These are phyloP conservation scores for Drosophila maculinotata DNA, from an alignment of 2,888 invertebrate species.

Conservation along the genomic window DNA sequence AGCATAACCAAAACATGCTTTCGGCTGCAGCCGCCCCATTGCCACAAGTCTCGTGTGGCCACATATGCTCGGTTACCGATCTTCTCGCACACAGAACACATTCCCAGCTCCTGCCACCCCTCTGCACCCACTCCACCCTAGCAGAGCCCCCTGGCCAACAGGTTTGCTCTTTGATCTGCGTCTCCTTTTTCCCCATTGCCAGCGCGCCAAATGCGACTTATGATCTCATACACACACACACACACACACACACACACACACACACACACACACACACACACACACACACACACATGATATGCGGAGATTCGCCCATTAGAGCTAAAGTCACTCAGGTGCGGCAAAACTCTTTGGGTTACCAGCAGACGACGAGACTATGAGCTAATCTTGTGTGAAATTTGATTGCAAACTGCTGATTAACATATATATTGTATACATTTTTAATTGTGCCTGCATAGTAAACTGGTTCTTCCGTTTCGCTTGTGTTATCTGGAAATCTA, in stretches of 20 bases:
- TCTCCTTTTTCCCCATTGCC: slow-evolving; percentile 29
- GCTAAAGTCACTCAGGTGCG: slow-evolving; percentile 69
- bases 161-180: slow-evolving; percentile 74
- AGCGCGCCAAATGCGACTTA: slow-evolving; percentile 54
- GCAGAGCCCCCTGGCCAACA: slow-evolving; percentile 46
- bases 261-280: slow-evolving; percentile 21
- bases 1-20: slow-evolving; percentile 54
- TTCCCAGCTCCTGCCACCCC: not conserved
- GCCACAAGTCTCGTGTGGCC: slow-evolving; percentile 22
- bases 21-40: slow-evolving; percentile 18
- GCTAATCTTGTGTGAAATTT: slow-evolving; percentile 42
- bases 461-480: not conserved
- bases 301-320: slow-evolving; percentile 75
- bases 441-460: not conserved
- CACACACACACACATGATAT: not conserved
- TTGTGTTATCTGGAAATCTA: not conserved
- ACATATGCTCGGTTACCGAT: slow-evolving; percentile 52
- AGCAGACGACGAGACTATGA: slow-evolving; percentile 30
- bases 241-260: slow-evolving; percentile 18
- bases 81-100: slow-evolving; percentile 34
- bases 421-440: not conserved
- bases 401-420: slow-evolving; percentile 2
- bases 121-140: not conserved
- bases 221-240: slow-evolving; percentile 53
- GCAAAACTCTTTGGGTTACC: slow-evolving; percentile 33